These are phyloP conservation scores for Sciurus vulgaris DNA, from an alignment of 2,797 vertebrate species.

Conservation along the genomic window DNA sequence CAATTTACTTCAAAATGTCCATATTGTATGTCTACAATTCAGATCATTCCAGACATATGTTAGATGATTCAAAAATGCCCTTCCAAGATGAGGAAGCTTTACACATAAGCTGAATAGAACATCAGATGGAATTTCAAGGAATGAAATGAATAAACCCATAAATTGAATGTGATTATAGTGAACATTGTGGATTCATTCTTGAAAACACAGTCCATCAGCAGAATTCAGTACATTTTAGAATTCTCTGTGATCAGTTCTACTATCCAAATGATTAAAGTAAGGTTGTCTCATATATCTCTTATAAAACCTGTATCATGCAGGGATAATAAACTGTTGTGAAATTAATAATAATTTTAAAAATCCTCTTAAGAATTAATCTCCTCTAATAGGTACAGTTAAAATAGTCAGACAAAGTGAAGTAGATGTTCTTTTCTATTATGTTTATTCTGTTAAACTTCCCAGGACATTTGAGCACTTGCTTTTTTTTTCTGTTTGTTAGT, in stretches of 20 bases:
- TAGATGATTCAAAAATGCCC: neutral
- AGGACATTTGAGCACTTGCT: neutral
- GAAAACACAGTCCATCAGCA: neutral
- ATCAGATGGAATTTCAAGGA: neutral
- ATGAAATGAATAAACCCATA: neutral
- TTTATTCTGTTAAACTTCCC: neutral
- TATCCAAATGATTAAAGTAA: conserved; percentile 30
- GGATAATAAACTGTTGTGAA: conserved; percentile 53
- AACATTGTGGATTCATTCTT: neutral
- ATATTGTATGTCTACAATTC: neutral
- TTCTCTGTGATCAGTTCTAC: neutral
- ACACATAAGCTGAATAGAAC: neutral
- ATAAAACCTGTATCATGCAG: neutral
- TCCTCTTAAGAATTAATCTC: conserved; percentile 39
- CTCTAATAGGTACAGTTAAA: neutral
- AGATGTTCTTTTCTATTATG: conserved; percentile 2
- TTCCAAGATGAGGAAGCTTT: neutral
- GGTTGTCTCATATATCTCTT: neutral
- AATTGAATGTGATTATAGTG: neutral
- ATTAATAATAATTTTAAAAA: conserved; percentile 31
- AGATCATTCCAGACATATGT: neutral
- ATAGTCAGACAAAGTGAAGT: neutral
- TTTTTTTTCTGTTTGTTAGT: neutral
- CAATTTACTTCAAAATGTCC: neutral
- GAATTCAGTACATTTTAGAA: neutral